Evolutionary conservation across 1,140 invertebrate species (phyloP), one percentile per base, ranked within the genome.

Genomic region (Drosophila dunni): DNA sequence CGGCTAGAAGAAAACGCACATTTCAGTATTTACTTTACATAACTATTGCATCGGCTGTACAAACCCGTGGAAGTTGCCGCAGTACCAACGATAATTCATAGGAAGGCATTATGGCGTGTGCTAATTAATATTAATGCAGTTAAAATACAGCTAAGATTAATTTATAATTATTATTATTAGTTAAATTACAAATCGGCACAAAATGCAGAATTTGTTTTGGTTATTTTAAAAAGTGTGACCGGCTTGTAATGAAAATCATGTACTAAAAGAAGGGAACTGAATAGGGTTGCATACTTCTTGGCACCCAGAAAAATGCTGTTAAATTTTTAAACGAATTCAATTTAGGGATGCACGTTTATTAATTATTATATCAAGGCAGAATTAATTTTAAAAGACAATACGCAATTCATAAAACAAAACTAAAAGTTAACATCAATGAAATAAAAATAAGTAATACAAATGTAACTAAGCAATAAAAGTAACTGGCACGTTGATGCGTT

Each of bases 1-100:
- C 9, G 94, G 91, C 95, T 97, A 63, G 5, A 92, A 66, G 90
- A 78, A 75, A 78, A 75, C 58, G 44, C 66, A 81, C 53, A 65
- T 73, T 62, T 45, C 68, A 45, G 17, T 75, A 48, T 75, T 75
- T 72, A 71, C 48, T 88, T 86, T 88, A 86, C 67, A 79, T 82
- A 81, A 79, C 75, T 34, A 10, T 6, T 40, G 40, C 24, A 38
- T 50, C 0, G 20, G 9, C 38, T 33, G 60, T 42, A 77, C 75
- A 76, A 76, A 94, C 94, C 79, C 93, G 94, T 1, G 93, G 88
- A 94, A 95, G 94, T 40, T 94, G 89, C 9, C 94, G 93, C 54
- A 96, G 66, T 61, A 95, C 92, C 57, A 96, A 42, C 6, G 94
- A 93, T 88, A 95, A 91, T 91, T 96, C 95, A 79, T 96, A 96